Percentiles rank a stretch among this genome's conserved stretches.
Evolutionary conservation across 1,140 invertebrate genomes (phyloP).

Genomic region (Ylistrum balloti): DNA sequence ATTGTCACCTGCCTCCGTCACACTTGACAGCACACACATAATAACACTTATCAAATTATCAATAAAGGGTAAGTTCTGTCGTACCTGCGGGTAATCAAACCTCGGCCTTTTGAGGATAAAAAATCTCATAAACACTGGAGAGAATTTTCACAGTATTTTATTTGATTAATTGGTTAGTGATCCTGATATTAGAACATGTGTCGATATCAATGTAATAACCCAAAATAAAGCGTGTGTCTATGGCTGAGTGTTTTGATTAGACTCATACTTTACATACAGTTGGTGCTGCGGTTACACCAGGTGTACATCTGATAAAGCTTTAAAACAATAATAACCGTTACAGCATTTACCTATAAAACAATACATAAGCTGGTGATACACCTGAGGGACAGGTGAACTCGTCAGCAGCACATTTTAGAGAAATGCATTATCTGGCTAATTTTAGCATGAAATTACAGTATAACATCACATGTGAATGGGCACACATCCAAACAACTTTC

Average conservation of each 20-base stretch:
- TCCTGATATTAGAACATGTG: neutral
- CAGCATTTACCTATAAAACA: slow-evolving; percentile 18
- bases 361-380: neutral
- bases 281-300: neutral
- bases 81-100: neutral
- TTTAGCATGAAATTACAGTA: neutral
- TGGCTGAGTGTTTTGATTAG: neutral
- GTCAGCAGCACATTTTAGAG: neutral
- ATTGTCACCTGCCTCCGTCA: slow-evolving; percentile 24
- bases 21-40: slow-evolving; percentile 25
- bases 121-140: neutral
- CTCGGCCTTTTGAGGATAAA: neutral
- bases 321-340: slow-evolving; percentile 40
- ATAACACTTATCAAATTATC: slow-evolving; percentile 35
- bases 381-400: slow-evolving; percentile 12
- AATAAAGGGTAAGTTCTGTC: neutral
- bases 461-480: too few species aligned
- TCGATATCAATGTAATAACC: neutral
- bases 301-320: neutral
- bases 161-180: neutral
- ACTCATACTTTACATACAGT: neutral
- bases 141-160: slow-evolving; percentile 35
- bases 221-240: neutral
- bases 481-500: too few species aligned
- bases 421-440: neutral